A percentile compares a stretch with the other conserved stretches of the same genome.
These are phyloP conservation scores for Belgica antarctica DNA, from an alignment of 2,888 invertebrate genomes.

Conservation along the genomic window DNA sequence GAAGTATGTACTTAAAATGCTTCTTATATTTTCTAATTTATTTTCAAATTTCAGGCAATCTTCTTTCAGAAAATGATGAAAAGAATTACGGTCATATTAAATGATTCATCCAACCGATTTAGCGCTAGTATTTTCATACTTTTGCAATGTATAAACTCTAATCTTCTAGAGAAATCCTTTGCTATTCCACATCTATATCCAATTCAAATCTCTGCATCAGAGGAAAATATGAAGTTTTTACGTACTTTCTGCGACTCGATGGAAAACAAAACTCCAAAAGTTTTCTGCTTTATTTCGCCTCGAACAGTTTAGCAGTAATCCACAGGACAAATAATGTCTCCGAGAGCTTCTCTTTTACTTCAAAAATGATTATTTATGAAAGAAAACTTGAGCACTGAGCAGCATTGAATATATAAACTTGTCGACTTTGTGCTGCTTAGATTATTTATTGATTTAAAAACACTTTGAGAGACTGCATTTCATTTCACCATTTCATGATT, in stretches of 20 bases:
- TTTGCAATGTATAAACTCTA: too few relatives aligned
- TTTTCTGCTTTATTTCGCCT: slow-evolving; percentile 13
- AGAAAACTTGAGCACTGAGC: slow-evolving; percentile 2
- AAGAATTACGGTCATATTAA: too few relatives aligned
- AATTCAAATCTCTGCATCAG: too few relatives aligned
- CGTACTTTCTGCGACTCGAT: slow-evolving; percentile 17
- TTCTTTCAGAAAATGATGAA: too few relatives aligned
- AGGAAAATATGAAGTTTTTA: slow-evolving; percentile 14
- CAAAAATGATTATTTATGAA: not conserved
- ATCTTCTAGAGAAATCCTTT: too few relatives aligned
- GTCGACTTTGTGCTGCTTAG: slow-evolving; percentile 28
- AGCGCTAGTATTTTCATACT: too few relatives aligned
- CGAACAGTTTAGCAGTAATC: slow-evolving; percentile 13
- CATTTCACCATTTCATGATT: slow-evolving; percentile 2
- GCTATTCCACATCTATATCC: too few relatives aligned
- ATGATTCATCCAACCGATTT: too few relatives aligned
- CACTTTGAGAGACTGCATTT: not conserved
- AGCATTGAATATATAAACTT: slow-evolving; percentile 23
- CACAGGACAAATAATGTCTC: slow-evolving; percentile 30
- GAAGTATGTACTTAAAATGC: too few relatives aligned
- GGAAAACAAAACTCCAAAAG: slow-evolving; percentile 18
- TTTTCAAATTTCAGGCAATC: too few relatives aligned
- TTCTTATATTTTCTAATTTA: too few relatives aligned
- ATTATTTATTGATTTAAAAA: slow-evolving; percentile 24
- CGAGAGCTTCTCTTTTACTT: not conserved